phyloP scores from a whole-genome alignment of 2,113 vertebrate species.

The Microtus richardsoni region DNA sequence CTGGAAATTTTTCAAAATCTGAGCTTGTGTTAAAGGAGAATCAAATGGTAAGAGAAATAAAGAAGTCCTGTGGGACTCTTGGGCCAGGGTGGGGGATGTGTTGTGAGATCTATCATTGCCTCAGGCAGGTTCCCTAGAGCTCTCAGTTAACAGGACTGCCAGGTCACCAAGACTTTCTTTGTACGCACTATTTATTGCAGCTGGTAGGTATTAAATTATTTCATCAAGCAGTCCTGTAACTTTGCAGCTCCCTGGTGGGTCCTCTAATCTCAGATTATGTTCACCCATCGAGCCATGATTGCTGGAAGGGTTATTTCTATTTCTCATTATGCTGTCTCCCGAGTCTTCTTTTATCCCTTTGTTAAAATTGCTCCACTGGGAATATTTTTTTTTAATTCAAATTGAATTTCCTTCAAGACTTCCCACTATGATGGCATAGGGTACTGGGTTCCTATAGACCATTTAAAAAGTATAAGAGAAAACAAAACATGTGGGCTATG shows the following conservation, averaged over 20 bases:
- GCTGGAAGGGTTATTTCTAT: slow-evolving; percentile 79
- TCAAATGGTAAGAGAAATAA: slow-evolving; percentile 32
- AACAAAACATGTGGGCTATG: slow-evolving; percentile 32
- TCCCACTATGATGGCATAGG: slow-evolving; percentile 51
- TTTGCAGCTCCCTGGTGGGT: slow-evolving; percentile 74
- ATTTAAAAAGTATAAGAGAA: slow-evolving; percentile 45
- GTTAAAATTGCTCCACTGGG: slow-evolving; percentile 71
- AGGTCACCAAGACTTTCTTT: slow-evolving; percentile 59
- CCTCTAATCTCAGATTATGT: slow-evolving; percentile 77
- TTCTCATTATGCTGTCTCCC: slow-evolving; percentile 77
- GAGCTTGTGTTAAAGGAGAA: neutral
- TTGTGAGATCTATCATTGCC: slow-evolving; percentile 4
- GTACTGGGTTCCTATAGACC: slow-evolving; percentile 55
- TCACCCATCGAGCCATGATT: slow-evolving; percentile 75
- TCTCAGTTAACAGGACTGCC: slow-evolving; percentile 12
- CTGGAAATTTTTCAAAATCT: neutral
- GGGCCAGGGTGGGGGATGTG: neutral
- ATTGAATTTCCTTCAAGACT: slow-evolving; percentile 75
- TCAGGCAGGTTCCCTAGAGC: neutral
- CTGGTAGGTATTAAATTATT: slow-evolving; percentile 81
- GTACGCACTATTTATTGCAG: slow-evolving; percentile 73
- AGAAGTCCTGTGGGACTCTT: neutral
- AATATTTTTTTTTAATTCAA: slow-evolving; percentile 71
- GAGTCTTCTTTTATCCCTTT: slow-evolving; percentile 73
- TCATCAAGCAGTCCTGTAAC: slow-evolving; percentile 80